These are phyloP conservation scores for Psittacus erithacus DNA, from an alignment of 2,113 vertebrate species.

Conservation along the genomic window DNA sequence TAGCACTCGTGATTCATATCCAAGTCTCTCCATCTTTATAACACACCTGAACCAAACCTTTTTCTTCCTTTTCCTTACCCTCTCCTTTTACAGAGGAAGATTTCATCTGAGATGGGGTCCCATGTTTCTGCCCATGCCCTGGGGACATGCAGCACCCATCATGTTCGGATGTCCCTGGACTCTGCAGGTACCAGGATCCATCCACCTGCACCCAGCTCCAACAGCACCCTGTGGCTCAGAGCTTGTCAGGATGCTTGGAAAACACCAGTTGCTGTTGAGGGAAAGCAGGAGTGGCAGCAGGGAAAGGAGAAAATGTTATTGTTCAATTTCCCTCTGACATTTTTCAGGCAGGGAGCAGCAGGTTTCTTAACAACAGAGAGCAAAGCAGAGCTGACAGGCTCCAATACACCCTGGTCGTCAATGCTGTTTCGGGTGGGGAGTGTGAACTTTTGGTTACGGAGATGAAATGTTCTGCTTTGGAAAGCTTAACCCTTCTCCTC, in stretches of 20 bases:
- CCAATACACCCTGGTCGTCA: not conserved
- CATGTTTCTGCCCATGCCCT: accelerated
- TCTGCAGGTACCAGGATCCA: not conserved
- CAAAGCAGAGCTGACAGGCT: slow-evolving; percentile 36
- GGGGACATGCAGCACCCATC: not conserved
- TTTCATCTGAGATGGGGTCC: not conserved
- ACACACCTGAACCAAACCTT: not conserved
- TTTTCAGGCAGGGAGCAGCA: not conserved
- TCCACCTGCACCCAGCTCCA: accelerated
- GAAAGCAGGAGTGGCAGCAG: not conserved
- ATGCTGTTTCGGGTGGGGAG: not conserved
- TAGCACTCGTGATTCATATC: not conserved
- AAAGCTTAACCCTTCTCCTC: not conserved
- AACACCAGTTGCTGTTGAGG: not conserved
- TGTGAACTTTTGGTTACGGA: not conserved
- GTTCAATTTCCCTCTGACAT: slow-evolving; percentile 29
- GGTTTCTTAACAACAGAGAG: not conserved
- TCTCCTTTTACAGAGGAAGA: not conserved
- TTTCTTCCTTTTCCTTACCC: not conserved
- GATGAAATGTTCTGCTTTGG: not conserved
- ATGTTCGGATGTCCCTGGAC: too few relatives aligned
- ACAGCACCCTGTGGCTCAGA: not conserved
- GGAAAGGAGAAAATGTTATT: slow-evolving; percentile 25
- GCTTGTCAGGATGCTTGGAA: not conserved
- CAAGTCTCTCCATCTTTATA: not conserved